Evolutionary conservation across 2,113 vertebrate genomes (phyloP), one percentile per base, ranked within the genome.

Genomic region (Naja naja): DNA sequence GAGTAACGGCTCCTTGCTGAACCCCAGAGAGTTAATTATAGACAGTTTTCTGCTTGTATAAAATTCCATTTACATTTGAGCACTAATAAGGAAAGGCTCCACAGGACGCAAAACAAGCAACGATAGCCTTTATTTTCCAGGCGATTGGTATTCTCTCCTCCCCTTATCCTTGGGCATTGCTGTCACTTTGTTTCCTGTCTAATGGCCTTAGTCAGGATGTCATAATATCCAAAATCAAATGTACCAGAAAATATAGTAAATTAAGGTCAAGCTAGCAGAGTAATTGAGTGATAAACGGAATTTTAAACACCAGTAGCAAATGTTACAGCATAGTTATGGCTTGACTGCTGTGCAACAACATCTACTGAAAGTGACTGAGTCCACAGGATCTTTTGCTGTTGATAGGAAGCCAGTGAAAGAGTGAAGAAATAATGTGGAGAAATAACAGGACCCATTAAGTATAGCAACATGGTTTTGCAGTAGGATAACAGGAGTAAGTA

Each of bases 241-340:
- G 95, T 96, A 97, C 95, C 95, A 95, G 97, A 96, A 96, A 97
- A 97, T 97, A 91, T n/a, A 96, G 97, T 96, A 96, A 96, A 96
- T 96, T 96, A 96, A 95, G 96, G 88, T 89, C 0, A 0, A 93
- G 64, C 96, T 95, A 95, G 93, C 92, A 92, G 91, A 96, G 93
- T 96, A 96, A 97, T 96, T 97, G 96, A 96, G 94, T 94, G 96
- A 97, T 96, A 97, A 97, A 95, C 95, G 95, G 96, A 96, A 95
- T 97, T 96, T 97, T 97, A 96, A 97, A 95, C 92, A 20, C 89
- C 94, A 92, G 47, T 89, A 93, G 93, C 93, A 85, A 94, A 45
- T 10, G 0, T 96, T 96, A 88, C 47, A 92, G 87, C 34, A 54
- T 16, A 85, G 39, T 89, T 92, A 85, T n/a, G 69, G 94, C 81